phyloP scores from a whole-genome alignment of 2,113 vertebrate genomes.

The Channa argus region DNA sequence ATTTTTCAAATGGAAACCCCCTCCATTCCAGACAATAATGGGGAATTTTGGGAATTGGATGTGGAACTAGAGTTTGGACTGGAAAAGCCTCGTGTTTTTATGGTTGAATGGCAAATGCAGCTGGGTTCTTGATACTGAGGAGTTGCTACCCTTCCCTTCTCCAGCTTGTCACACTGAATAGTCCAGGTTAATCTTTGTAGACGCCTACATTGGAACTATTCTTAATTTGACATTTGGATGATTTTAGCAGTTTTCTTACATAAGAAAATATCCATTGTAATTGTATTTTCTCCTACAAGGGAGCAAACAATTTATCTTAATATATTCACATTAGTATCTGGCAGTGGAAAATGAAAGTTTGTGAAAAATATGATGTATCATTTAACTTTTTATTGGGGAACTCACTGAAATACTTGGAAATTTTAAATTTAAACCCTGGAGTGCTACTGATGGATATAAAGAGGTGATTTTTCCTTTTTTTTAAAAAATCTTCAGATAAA shows the following conservation, averaged over 20 bases:
- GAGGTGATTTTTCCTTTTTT: too few relatives aligned
- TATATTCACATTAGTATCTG: neutral
- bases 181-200: neutral
- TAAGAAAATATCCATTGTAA: conserved; percentile 55
- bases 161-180: conserved; percentile 22
- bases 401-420: too few relatives aligned
- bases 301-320: conserved; percentile 10
- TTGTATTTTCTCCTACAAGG: conserved; percentile 11
- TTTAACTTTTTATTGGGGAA: neutral
- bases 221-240: conserved; percentile 47
- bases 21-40: conserved; percentile 52
- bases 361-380: neutral
- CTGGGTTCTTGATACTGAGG: conserved; percentile 9
- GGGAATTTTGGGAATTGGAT: conserved; percentile 62
- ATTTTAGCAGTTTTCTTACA: conserved; percentile 37
- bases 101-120: conserved; percentile 42
- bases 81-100: conserved; percentile 42
- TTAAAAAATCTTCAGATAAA: too few relatives aligned
- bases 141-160: conserved; percentile 11
- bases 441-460: too few relatives aligned
- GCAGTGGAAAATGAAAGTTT: neutral
- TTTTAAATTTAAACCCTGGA: too few relatives aligned
- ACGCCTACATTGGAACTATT: neutral
- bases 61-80: conserved; percentile 48
- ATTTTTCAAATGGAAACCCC: conserved; percentile 62